Evolutionary conservation across 2,797 vertebrate genomes (phyloP), one percentile per base, ranked within the genome.

Genomic region (Lacerta bilineata): DNA sequence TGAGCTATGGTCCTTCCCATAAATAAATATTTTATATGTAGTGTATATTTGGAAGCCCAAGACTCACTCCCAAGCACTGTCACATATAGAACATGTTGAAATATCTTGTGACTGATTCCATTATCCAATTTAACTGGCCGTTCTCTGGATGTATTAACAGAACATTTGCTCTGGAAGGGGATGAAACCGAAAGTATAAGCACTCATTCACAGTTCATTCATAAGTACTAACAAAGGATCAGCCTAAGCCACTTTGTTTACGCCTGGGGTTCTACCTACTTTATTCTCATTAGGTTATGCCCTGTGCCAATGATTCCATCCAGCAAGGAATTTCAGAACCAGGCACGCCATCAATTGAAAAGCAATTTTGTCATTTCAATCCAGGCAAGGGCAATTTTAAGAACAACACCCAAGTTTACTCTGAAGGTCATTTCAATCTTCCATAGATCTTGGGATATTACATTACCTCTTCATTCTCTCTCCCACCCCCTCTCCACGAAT

Each of bases 371-470:
- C 81, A 55, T 89, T 86, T 85, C 90, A 89, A 1, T 91, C 76
- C 83, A 90, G 92, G 88, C 61, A 88, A 85, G 84, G 88, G 50
- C 88, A 91, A 82, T 93, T 94, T 92, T 90, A 68, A 0, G 23
- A 94, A 88, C 85, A 93, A 85, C 74, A 86, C 87, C 83, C 36
- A 83, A 74, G 25, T 93, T 86, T 90, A 86, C 84, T 95, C 87
- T 1, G 36, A 95, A 94, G 94, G 85, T 91, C 87, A 82, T 91
- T 88, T 91, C 79, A 82, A 2, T 92, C 27, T 25, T 85, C 93
- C n/a, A 0, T 41, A 93, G 92, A 93, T 95, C 92, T 94, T 91
- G 61, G 0, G 85, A 75, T 93, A 89, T 91, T 95, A 88, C 80
- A 87, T 95, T 92, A 89, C 93, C 68, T 39, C 79, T 91, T 80